These are phyloP conservation scores for Nycteola revayana DNA, from an alignment of 2,888 invertebrate species.

Conservation along the genomic window DNA sequence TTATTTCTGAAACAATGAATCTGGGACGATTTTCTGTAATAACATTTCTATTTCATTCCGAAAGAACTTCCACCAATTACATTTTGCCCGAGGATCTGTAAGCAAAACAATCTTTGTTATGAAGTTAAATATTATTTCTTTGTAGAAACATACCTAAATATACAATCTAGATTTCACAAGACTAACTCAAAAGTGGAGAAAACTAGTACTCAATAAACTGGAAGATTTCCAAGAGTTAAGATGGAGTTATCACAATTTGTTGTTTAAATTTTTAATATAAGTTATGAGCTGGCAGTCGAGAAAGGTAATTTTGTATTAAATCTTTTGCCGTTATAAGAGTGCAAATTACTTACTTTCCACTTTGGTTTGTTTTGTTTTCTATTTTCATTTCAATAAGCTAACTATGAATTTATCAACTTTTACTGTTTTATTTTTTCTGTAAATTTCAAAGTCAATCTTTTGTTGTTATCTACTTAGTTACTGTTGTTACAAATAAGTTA, in stretches of 20 bases:
- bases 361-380: no score
- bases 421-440: no score
- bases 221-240: constrained; percentile 36
- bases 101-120: constrained; percentile 24
- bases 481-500: no score
- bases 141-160: no score
- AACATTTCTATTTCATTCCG: constrained; percentile 22
- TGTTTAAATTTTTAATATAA: constrained; percentile 52
- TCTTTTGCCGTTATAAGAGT: constrained; percentile 37
- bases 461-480: no score
- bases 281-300: constrained; percentile 38
- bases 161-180: no score
- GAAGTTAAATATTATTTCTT: constrained; percentile 30
- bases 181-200: constrained; percentile 9
- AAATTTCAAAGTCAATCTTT: no score
- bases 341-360: constrained; percentile 20
- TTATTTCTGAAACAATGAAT: constrained; percentile 21
- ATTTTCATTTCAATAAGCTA: no score
- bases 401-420: no score
- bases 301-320: constrained; percentile 48
- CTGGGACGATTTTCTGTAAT: constrained; percentile 21
- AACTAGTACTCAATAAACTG: constrained; percentile 29
- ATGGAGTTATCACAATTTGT: constrained; percentile 39
- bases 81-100: constrained; percentile 18
- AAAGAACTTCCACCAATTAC: constrained; percentile 26